Evolutionary conservation across 2,113 vertebrate species (phyloP).

Genomic region (Vulpes ferrilata): DNA sequence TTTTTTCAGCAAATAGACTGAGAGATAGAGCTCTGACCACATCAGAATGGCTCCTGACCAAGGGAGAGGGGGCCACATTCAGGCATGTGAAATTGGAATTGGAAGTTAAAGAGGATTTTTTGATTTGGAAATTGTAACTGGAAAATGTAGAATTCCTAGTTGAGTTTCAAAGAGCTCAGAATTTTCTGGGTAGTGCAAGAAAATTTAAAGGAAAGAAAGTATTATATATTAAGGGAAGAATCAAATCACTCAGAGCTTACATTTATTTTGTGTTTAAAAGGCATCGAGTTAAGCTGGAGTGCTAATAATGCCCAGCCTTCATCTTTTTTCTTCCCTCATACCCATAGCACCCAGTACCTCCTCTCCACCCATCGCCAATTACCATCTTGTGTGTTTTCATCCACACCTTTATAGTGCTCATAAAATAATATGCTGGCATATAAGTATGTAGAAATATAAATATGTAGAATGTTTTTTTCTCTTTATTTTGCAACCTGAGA

Average conservation of each 20-base stretch:
- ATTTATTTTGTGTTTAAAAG: not conserved
- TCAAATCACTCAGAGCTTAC: not conserved
- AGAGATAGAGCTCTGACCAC: not conserved
- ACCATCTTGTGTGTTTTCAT: not conserved
- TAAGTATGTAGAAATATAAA: not conserved
- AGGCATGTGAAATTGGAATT: not conserved
- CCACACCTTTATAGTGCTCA: not conserved
- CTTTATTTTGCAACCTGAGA: not conserved
- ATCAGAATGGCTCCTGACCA: not conserved
- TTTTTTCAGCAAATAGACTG: not conserved
- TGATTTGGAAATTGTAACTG: not conserved
- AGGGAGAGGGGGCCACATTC: rapidly evolving
- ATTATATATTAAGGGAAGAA: not conserved
- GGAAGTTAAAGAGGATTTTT: not conserved
- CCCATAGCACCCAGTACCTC: not conserved
- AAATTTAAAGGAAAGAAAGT: constrained; percentile 7
- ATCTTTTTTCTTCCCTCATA: not conserved
- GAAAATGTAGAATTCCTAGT: not conserved
- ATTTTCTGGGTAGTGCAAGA: not conserved
- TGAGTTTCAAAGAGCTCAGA: constrained; percentile 30
- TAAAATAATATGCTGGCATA: not conserved
- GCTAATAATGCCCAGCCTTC: not conserved
- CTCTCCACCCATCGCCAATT: not conserved
- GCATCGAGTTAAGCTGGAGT: not conserved
- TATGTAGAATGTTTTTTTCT: not conserved